phyloP scores from a whole-genome alignment of 2,888 invertebrate genomes.

The Ptychoptera contaminata region DNA sequence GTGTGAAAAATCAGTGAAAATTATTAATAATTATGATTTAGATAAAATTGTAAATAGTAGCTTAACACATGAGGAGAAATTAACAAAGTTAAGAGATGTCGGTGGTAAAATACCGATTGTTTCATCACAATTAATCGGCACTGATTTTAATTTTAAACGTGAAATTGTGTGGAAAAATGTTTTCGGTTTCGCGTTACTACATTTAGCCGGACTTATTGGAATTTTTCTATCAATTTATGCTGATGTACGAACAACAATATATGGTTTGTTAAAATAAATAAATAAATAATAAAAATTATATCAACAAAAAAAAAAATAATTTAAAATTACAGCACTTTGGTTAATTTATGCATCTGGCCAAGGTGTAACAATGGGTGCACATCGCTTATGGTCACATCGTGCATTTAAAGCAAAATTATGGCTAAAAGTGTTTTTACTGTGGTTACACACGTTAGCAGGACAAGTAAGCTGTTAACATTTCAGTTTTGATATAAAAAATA shows the following conservation, averaged over 20 bases:
- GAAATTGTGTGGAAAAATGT: slow-evolving; percentile 46
- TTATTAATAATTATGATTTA: too few species aligned
- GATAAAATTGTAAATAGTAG: too few species aligned
- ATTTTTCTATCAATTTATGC: slow-evolving; percentile 11
- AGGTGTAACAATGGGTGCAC: slow-evolving; percentile 68
- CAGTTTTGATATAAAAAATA: not conserved
- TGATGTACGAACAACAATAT: slow-evolving; percentile 20
- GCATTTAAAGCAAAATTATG: slow-evolving; percentile 56
- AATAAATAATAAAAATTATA: slow-evolving; percentile 5
- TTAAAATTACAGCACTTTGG: slow-evolving; percentile 15
- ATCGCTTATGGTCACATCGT: slow-evolving; percentile 62
- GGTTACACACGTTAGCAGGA: slow-evolving; percentile 55
- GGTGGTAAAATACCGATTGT: slow-evolving; percentile 8
- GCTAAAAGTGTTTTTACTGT: slow-evolving; percentile 42
- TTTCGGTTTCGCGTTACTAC: slow-evolving; percentile 40
- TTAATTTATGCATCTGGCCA: slow-evolving; percentile 26
- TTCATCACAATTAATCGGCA: slow-evolving; percentile 31
- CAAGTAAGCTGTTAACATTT: slow-evolving; percentile 40
- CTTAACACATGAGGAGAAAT: not conserved
- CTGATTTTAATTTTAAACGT: slow-evolving; percentile 33
- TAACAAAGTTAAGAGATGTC: not conserved
- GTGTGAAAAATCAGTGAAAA: too few species aligned
- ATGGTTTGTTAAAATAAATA: slow-evolving; percentile 24
- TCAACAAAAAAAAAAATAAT: slow-evolving; percentile 11
- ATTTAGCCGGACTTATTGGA: slow-evolving; percentile 27